Evolutionary conservation across 2,797 vertebrate species (phyloP), one percentile per base, ranked within the genome.

Genomic region (Takifugu ocellatus): DNA sequence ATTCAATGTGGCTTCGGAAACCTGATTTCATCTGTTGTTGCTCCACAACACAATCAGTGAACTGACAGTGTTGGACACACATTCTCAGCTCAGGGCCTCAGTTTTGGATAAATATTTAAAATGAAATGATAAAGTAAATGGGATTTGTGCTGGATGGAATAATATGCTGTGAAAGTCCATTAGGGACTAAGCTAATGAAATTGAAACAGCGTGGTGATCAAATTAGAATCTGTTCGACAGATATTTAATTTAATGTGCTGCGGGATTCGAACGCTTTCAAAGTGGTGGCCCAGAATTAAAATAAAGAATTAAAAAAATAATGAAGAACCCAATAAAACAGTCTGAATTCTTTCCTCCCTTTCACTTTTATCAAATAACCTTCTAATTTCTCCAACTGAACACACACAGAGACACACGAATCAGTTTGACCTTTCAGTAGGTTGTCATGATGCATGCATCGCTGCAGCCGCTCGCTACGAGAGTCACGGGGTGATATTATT

Each of bases 181-280:
- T 88, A 88, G 89, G 81, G 87, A 88, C 63, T 57, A 61, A 72
- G 84, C 86, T 90, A 89, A 91, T 91, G 87, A 89, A 91, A 91
- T 88, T 86, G 87, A 90, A 91, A 90, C 88, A 89, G 88, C 89
- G 89, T 86, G 84, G 85, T 90, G 87, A 90, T 91, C 87, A 84
- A 91, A 89, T 88, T 89, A 84, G 87, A 92, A 90, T 90, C 74
- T 89, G 84, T 80, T 88, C 73, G 17, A 86, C 84, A 49, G 77
- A 88, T 90, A 91, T 92, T 93, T 93, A 92, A 92, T 89, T 83
- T 87, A 90, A 92, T 54, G 24, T 93, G 91, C 90, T 67, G 74
- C 75, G 86, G 82, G 92, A 93, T 88, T 87, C 68, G 49, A 86
- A 72, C 82, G 84, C 90, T 91, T 92, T 93, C 88, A 92, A 83